phyloP scores from a whole-genome alignment of 2,113 vertebrate genomes.

The Cheirogaleus medius region DNA sequence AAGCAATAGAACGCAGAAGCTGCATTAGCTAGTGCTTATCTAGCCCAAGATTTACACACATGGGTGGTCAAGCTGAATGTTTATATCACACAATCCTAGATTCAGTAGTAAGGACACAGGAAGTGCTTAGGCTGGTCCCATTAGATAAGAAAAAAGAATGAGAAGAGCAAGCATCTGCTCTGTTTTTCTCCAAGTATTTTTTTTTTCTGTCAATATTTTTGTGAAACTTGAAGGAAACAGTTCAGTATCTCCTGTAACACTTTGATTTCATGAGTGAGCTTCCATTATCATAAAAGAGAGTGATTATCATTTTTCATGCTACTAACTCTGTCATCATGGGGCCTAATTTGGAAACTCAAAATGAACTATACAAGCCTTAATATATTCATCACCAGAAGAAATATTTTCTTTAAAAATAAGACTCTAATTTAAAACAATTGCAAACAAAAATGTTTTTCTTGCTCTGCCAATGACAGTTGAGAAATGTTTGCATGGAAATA shows the following conservation, averaged over 20 bases:
- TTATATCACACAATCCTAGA: slow-evolving; percentile 29
- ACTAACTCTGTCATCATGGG: background rate
- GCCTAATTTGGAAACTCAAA: background rate
- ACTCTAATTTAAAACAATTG: background rate
- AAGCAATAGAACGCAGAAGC: background rate
- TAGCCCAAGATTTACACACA: slow-evolving; percentile 45
- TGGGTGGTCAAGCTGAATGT: slow-evolving; percentile 53
- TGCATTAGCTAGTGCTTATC: background rate
- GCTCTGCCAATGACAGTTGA: background rate
- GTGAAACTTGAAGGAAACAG: slow-evolving; percentile 16
- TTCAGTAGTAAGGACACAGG: background rate
- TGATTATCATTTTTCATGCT: background rate
- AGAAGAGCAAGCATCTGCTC: background rate
- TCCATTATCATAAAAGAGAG: background rate
- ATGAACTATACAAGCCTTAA: background rate
- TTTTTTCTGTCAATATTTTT: background rate
- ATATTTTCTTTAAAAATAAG: background rate
- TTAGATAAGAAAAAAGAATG: slow-evolving; percentile 61
- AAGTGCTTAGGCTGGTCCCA: slow-evolving; percentile 18
- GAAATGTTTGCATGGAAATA: background rate
- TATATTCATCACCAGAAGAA: background rate
- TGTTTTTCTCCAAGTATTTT: background rate
- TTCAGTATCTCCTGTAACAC: background rate
- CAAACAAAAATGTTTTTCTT: background rate
- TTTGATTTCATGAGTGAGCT: background rate